Base-by-base conservation (phyloP, 2,888 invertebrate genomes). In the Pachydiplax longipennis region DNA sequence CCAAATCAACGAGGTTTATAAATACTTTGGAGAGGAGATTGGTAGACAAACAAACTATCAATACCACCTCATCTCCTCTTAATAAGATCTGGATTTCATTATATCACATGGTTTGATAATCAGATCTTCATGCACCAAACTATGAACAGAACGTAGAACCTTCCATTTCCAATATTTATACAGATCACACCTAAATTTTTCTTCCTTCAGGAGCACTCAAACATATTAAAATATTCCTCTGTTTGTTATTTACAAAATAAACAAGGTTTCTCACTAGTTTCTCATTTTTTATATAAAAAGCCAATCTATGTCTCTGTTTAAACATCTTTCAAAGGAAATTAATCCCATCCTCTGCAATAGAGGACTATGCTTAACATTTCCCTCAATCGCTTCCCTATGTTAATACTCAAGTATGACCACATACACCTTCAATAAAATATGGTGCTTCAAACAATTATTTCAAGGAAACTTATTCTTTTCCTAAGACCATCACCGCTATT, bases 61-160 rank as follows among this genome's bases (percentile, higher is more conserved):
- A 61, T 87, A 87, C 87, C 61, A 87, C 87, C 87, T 37, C 37
- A 61, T 61, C 61, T 87, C 87, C 87, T 65, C 87, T 61, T n/a
- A 61, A 87, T 87, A 87, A 87, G 87, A 87, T 87, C 87, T 87
- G 87, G 58, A 87, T 65, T 87, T 87, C 37, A 61, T 87, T 87
- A 87, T 87, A 87, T 87, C 87, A 87, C 87, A 87, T 87, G 61
- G 37, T 87, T 87, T 61, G 87, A 87, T 87, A 65, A 87, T 87
- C 87, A 87, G 87, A 87, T 87, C 87, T 87, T 87, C 87, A 87
- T 87, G 87, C 87, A 87, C 87, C 87, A 87, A 87, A 87, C 87
- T 87, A 87, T 87, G 87, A 87, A 87, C 87, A 87, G 87, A 87
- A 87, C 87, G 61, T 40, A 61, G 87, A 87, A 58, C 87, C 87